Evolutionary conservation across 2,797 vertebrate genomes (phyloP).

Genomic region (Acanthis flammea): DNA sequence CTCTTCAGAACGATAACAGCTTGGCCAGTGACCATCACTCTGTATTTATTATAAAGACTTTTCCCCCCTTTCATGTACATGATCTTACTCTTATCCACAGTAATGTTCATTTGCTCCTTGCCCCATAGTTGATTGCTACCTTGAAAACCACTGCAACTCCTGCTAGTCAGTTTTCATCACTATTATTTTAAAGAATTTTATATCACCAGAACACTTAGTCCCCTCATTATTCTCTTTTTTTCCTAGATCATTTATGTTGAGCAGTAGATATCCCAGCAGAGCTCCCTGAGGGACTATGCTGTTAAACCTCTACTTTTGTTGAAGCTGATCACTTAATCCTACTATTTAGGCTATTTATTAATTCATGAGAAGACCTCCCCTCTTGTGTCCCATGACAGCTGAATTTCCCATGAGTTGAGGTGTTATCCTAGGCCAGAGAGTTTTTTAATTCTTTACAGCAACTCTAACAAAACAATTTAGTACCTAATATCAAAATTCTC

Average conservation of each 20-base stretch:
- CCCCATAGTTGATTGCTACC: not conserved
- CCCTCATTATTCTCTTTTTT: slow-evolving; percentile 26
- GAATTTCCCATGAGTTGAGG: not conserved
- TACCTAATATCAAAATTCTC: not conserved
- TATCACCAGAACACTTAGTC: not conserved
- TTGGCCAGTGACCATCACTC: not conserved
- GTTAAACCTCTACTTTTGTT: slow-evolving; percentile 46
- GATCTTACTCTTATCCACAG: not conserved
- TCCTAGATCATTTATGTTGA: slow-evolving; percentile 28
- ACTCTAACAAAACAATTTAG: not conserved
- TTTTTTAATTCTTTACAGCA: not conserved
- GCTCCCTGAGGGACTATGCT: slow-evolving; percentile 11
- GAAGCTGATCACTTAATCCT: slow-evolving; percentile 47
- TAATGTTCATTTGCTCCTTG: not conserved
- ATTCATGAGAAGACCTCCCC: slow-evolving; percentile 7
- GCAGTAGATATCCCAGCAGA: not conserved
- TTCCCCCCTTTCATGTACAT: rapidly evolving
- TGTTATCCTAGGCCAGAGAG: not conserved
- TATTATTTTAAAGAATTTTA: not conserved
- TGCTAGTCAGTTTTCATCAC: not conserved
- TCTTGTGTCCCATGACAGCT: not conserved
- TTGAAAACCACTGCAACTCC: not conserved
- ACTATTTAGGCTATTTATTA: slow-evolving; percentile 25
- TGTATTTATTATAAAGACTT: not conserved
- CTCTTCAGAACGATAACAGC: not conserved